phyloP scores from a whole-genome alignment of 2,797 vertebrate species.

The Leptodactylus fallax region DNA sequence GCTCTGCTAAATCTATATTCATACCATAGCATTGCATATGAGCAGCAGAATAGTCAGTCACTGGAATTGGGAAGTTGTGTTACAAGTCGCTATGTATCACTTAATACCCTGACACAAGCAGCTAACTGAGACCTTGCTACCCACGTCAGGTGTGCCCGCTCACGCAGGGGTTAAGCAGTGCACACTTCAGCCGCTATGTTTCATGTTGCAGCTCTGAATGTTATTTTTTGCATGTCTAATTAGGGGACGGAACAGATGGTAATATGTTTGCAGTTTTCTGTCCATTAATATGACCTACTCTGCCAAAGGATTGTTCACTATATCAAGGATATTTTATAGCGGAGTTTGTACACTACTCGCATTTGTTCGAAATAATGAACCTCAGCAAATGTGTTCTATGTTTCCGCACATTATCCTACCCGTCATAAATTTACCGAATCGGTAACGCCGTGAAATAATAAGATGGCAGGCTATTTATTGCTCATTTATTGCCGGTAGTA shows the following conservation, averaged over 20 bases:
- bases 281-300: slow-evolving; percentile 76
- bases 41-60: background rate
- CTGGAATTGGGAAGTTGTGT: too few species aligned
- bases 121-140: slow-evolving; percentile 11
- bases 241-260: slow-evolving; percentile 68
- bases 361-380: slow-evolving; percentile 60
- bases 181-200: slow-evolving; percentile 55
- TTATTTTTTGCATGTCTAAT: slow-evolving; percentile 69
- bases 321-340: slow-evolving; percentile 61
- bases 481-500: slow-evolving; percentile 54
- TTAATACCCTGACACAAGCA: background rate
- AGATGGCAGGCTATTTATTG: slow-evolving; percentile 58
- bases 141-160: slow-evolving; percentile 4
- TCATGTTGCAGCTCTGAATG: slow-evolving; percentile 64
- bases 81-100: background rate
- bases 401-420: slow-evolving; percentile 34
- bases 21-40: background rate
- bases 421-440: slow-evolving; percentile 57
- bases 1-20: background rate
- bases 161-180: slow-evolving; percentile 42
- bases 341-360: slow-evolving; percentile 25
- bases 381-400: slow-evolving; percentile 43
- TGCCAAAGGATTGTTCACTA: slow-evolving; percentile 74
- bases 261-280: slow-evolving; percentile 67
- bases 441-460: slow-evolving; percentile 54